A percentile compares a stretch with the other conserved stretches of the same genome.
Conservation (phyloP, 2,113 vertebrate genomes). For the Brachionichthys hirsutus region DNA sequence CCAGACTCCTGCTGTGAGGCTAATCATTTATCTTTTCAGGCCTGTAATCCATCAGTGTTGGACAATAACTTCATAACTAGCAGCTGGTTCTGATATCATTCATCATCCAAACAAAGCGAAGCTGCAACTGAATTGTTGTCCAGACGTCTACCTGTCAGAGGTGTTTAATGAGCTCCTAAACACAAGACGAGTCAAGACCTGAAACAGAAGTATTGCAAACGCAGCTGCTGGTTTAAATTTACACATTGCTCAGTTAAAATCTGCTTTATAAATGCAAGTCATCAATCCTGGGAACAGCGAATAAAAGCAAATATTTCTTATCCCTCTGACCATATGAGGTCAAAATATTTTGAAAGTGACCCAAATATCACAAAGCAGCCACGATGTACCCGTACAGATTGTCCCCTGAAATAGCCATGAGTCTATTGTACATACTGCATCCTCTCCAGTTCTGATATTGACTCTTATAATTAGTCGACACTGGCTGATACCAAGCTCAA, state of each 20-base stretch:
- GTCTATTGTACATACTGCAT: conserved; percentile 1
- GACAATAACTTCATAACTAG: conserved; percentile 10
- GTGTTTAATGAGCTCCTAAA: not conserved
- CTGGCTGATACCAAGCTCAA: conserved; percentile 32
- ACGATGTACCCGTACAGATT: conserved; percentile 1
- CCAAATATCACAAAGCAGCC: conserved; percentile 5
- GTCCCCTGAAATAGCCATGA: not conserved
- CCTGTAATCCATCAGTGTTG: conserved; percentile 6
- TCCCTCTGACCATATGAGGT: conserved; percentile 17
- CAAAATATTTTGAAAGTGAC: conserved; percentile 4
- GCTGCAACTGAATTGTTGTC: not conserved
- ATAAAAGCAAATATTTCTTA: conserved; percentile 1
- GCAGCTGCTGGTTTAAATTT: not conserved
- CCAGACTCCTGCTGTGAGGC: conserved; percentile 1
- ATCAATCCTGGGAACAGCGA: not conserved
- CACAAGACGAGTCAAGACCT: too few species aligned
- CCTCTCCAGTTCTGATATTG: conserved; percentile 20
- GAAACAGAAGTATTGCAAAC: not conserved
- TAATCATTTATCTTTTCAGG: conserved; percentile 1
- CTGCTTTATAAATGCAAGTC: not conserved
- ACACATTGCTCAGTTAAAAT: not conserved
- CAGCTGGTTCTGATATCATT: not conserved
- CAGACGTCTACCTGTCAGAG: not conserved
- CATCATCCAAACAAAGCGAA: not conserved
- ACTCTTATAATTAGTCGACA: conserved; percentile 36